Conservation (phyloP, 2,888 invertebrate species). For the Caenorhabditis becei region DNA sequence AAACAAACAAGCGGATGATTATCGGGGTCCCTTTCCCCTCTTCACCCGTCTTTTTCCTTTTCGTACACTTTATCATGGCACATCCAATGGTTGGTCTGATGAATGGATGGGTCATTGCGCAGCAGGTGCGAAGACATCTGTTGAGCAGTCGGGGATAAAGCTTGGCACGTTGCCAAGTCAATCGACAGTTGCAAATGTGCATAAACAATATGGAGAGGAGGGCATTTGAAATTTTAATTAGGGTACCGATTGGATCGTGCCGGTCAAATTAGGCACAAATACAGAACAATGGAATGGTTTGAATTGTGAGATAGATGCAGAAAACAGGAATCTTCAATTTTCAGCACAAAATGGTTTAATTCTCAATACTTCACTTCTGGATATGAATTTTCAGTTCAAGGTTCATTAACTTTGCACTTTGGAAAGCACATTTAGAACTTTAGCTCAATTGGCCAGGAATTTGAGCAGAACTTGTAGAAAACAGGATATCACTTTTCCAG, state of each 20-base stretch:
- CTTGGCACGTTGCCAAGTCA: constrained; percentile 2
- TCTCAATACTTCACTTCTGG: too few species aligned
- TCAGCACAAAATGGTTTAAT: too few species aligned
- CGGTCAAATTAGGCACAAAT: too few species aligned
- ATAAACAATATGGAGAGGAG: neutral
- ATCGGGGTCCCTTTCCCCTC: neutral
- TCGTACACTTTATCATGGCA: neutral
- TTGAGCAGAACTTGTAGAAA: too few species aligned
- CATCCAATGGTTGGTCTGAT: neutral
- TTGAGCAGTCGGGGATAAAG: neutral
- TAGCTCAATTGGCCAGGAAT: too few species aligned
- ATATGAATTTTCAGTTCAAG: too few species aligned
- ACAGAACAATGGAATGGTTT: too few species aligned
- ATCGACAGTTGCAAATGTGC: neutral
- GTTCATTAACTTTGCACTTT: too few species aligned
- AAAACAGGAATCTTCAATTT: too few species aligned
- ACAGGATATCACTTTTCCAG: too few species aligned
- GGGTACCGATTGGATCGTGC: neutral
- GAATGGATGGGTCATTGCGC: neutral
- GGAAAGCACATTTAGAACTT: too few species aligned
- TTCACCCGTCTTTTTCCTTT: neutral
- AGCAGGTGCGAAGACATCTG: constrained; percentile 1
- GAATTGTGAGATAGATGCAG: too few species aligned
- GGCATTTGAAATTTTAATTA: neutral
- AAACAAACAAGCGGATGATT: constrained; percentile 3